Conservation (phyloP, 2,888 invertebrate species). For the Zygogramma bicolorata region DNA sequence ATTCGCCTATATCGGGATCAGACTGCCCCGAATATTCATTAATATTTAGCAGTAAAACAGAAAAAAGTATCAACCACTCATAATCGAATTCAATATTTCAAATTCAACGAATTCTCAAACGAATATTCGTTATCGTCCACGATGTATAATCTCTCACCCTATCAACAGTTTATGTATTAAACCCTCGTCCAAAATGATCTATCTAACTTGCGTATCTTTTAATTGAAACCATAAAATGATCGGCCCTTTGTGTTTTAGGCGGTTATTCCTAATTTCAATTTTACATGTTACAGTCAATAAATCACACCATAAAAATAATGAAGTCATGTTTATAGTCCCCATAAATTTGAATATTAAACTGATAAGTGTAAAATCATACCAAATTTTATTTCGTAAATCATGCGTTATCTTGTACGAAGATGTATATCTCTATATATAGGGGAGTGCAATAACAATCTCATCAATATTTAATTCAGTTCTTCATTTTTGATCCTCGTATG, state of each 20-base stretch:
- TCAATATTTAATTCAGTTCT: not conserved
- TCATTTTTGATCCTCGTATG: not conserved
- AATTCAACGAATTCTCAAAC: constrained; percentile 24
- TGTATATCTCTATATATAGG: not conserved
- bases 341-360: constrained; percentile 39
- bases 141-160: constrained; percentile 54
- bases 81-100: not conserved
- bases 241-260: constrained; percentile 43
- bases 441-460: not conserved
- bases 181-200: constrained; percentile 52
- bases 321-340: constrained; percentile 41
- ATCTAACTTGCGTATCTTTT: constrained; percentile 59
- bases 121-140: constrained; percentile 48
- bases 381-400: constrained; percentile 33
- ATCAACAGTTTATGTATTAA: constrained; percentile 58
- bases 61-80: not conserved
- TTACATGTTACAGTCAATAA: constrained; percentile 55
- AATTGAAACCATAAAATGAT: constrained; percentile 61
- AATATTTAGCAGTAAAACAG: no score
- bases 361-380: constrained; percentile 37
- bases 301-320: constrained; percentile 53
- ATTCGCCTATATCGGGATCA: no score
- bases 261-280: constrained; percentile 49
- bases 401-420: constrained; percentile 17
- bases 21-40: no score